Evolutionary conservation across 2,888 invertebrate species (phyloP).

Genomic region (Campoletis raptor): DNA sequence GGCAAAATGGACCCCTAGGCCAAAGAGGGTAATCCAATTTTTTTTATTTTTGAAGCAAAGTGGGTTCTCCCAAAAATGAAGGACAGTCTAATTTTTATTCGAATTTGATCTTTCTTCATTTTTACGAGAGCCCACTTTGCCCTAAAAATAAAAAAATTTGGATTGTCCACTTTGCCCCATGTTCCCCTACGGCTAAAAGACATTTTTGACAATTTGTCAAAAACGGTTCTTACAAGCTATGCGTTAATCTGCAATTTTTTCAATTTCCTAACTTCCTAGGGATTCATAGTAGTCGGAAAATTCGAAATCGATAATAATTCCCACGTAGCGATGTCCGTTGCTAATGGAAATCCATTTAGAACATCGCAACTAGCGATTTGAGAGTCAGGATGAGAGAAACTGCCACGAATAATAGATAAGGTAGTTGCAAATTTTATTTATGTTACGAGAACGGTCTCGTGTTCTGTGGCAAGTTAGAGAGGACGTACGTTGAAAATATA

Average conservation of each 20-base stretch:
- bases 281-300: neutral
- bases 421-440: conserved; percentile 47
- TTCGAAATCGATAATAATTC: neutral
- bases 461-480: conserved; percentile 1
- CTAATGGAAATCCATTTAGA: conserved; percentile 23
- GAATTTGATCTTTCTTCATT: no score
- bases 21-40: no score
- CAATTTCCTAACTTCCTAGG: neutral
- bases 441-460: conserved; percentile 11
- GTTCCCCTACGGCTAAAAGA: neutral
- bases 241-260: neutral
- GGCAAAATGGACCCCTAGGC: no score
- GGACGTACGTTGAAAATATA: neutral
- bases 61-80: no score
- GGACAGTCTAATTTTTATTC: no score
- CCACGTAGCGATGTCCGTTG: neutral
- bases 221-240: neutral
- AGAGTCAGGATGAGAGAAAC: conserved; percentile 4
- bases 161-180: no score
- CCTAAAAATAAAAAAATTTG: no score
- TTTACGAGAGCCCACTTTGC: no score
- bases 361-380: neutral
- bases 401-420: conserved; percentile 33
- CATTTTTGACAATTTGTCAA: neutral
- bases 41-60: no score